Percentiles rank a stretch among this genome's conserved stretches.
Evolutionary conservation across 2,113 vertebrate genomes (phyloP).

Genomic region (Amia ocellicauda): DNA sequence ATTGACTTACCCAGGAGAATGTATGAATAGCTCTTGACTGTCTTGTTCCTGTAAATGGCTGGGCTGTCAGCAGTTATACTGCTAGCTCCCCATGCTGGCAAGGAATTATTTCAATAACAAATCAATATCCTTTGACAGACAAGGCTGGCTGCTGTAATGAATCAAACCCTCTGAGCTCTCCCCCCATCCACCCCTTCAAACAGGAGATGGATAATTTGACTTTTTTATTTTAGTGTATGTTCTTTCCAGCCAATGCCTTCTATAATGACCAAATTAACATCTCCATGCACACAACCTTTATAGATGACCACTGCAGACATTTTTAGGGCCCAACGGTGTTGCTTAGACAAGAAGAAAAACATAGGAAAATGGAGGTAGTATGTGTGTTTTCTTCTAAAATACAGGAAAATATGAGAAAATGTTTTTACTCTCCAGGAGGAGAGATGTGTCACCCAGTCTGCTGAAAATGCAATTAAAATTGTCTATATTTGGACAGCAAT

Average conservation of each 20-base stretch:
- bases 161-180: neutral
- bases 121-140: neutral
- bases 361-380: neutral
- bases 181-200: too few species aligned
- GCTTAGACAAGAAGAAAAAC: neutral
- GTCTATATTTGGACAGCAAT: conserved; percentile 8
- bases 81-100: neutral
- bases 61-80: conserved; percentile 1
- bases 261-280: too few species aligned
- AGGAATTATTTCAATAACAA: conserved; percentile 20
- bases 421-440: neutral
- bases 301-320: too few species aligned
- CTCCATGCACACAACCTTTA: too few species aligned
- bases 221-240: too few species aligned
- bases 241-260: too few species aligned
- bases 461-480: conserved; percentile 12
- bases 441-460: conserved; percentile 2
- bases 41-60: neutral
- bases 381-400: neutral
- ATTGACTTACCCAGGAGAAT: neutral
- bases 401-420: neutral
- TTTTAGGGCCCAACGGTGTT: neutral
- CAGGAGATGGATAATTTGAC: too few species aligned
- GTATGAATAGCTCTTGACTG: neutral
- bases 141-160: conserved; percentile 4